Evolutionary conservation across 2,888 invertebrate species (phyloP).

Genomic region (Eupithecia dodoneata): DNA sequence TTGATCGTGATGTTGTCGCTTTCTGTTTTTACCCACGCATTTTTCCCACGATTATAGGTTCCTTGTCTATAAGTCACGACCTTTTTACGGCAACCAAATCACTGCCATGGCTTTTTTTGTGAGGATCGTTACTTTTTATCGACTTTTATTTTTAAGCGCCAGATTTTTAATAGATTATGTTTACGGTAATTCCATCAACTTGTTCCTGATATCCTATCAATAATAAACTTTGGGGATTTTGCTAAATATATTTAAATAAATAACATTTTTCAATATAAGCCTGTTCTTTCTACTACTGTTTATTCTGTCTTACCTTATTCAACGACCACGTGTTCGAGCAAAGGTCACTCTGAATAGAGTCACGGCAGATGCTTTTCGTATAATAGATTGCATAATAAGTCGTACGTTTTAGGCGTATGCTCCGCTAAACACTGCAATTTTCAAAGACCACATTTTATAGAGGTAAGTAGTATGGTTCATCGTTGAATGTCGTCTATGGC

Average conservation of each 20-base stretch:
- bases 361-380: conserved; percentile 69
- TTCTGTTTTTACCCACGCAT: conserved; percentile 56
- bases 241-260: background rate
- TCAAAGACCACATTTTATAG: background rate
- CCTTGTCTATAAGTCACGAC: conserved; percentile 60
- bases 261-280: background rate
- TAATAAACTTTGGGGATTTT: background rate
- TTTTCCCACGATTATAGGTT: conserved; percentile 65
- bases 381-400: conserved; percentile 61
- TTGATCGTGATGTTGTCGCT: conserved; percentile 59
- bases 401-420: conserved; percentile 48
- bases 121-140: conserved; percentile 34
- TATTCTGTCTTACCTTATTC: conserved; percentile 50
- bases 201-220: background rate
- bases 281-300: background rate
- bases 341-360: conserved; percentile 76
- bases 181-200: background rate
- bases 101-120: conserved; percentile 45
- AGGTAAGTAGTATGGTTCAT: background rate
- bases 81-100: conserved; percentile 51
- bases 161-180: background rate
- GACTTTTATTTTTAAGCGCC: background rate
- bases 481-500: background rate
- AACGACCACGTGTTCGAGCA: conserved; percentile 68
- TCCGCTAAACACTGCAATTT: conserved; percentile 32